phyloP scores from a whole-genome alignment of 2,888 invertebrate genomes.

The Zelleria hepariella region DNA sequence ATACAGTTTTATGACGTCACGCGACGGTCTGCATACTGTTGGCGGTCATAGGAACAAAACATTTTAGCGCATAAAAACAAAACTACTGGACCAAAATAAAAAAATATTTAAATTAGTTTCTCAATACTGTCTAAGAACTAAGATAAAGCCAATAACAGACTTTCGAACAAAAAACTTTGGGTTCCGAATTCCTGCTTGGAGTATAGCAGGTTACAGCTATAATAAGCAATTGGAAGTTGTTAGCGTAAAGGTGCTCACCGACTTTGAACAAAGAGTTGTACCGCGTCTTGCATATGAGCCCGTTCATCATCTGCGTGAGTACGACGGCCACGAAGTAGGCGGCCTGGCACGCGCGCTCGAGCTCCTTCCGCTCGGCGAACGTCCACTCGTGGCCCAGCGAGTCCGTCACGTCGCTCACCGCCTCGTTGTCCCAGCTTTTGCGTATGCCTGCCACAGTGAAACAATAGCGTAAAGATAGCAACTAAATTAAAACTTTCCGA shows the following conservation, averaged over 20 bases:
- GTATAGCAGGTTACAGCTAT: no score
- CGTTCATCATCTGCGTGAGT: constrained; percentile 80
- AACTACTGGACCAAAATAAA: no score
- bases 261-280: constrained; percentile 80
- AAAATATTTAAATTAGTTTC: no score
- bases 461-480: background rate
- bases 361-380: constrained; percentile 74
- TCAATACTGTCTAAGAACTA: no score
- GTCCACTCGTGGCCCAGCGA: constrained; percentile 84
- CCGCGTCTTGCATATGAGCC: constrained; percentile 81
- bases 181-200: no score
- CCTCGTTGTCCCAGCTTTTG: constrained; percentile 78
- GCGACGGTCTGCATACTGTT: no score
- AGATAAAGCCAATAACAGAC: no score
- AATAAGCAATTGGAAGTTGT: no score
- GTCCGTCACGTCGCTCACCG: constrained; percentile 78
- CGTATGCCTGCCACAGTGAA: constrained; percentile 71
- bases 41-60: no score
- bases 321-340: constrained; percentile 82
- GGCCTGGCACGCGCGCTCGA: constrained; percentile 79
- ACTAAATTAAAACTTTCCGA: background rate
- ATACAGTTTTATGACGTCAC: no score
- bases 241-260: constrained; percentile 56
- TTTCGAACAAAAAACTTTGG: no score
- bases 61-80: no score